Percentiles rank a stretch among this genome's conserved stretches.
These are phyloP conservation scores for Lepisosteus oculatus DNA, from an alignment of 2,113 vertebrate species.

Conservation along the genomic window DNA sequence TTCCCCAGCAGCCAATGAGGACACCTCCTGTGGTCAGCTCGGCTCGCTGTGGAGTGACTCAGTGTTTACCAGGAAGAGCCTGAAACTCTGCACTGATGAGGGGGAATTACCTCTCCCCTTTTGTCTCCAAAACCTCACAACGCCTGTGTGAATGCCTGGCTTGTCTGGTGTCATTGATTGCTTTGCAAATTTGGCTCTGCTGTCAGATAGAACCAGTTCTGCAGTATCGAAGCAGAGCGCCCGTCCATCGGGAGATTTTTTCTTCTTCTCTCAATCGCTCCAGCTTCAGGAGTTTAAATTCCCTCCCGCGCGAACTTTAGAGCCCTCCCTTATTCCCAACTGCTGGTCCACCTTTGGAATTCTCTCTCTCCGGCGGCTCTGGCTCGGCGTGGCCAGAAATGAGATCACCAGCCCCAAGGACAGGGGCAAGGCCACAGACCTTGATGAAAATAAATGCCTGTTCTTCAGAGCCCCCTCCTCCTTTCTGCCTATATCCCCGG, in stretches of 20 bases:
- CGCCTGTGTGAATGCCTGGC: conserved; percentile 40
- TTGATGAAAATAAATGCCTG: neutral
- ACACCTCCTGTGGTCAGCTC: neutral
- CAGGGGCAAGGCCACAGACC: conserved; percentile 1
- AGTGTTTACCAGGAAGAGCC: conserved; percentile 28
- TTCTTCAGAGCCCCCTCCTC: neutral
- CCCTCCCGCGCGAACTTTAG: neutral
- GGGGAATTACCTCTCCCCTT: conserved; percentile 39
- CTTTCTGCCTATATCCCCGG: neutral
- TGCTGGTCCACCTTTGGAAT: neutral
- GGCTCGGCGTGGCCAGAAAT: conserved; percentile 19
- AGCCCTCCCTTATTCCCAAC: neutral
- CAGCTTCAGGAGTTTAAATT: neutral
- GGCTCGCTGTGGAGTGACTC: conserved; percentile 34
- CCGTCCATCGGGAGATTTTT: neutral
- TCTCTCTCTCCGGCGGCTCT: conserved; percentile 6
- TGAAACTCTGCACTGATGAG: conserved; percentile 26
- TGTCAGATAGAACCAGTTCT: conserved; percentile 14
- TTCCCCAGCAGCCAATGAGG: conserved; percentile 29
- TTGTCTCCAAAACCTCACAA: conserved; percentile 40
- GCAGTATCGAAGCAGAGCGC: neutral
- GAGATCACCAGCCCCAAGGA: neutral
- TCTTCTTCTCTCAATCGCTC: conserved; percentile 4
- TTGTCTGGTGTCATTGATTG: conserved; percentile 17
- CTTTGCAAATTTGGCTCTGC: conserved; percentile 7